Conservation (phyloP, 2,888 invertebrate species). For the Lasioglossum zephyrum region DNA sequence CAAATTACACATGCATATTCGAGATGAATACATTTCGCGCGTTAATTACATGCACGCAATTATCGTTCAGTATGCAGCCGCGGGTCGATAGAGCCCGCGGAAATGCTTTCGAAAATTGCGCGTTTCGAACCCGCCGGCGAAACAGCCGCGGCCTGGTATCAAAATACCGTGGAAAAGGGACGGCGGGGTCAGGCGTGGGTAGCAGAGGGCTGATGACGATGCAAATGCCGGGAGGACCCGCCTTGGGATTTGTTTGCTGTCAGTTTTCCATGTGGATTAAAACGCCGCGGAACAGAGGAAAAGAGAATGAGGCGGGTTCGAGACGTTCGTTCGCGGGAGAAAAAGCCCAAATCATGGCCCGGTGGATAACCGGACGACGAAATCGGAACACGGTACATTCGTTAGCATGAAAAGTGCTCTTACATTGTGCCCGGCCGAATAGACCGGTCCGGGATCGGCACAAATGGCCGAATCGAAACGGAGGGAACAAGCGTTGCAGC, state of each 20-base stretch:
- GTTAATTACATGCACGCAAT: conserved; percentile 35
- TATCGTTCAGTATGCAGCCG: conserved; percentile 1
- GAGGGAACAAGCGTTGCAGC: conserved; percentile 57
- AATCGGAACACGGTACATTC: conserved; percentile 45
- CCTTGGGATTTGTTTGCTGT: conserved; percentile 3
- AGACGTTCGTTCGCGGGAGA: conserved; percentile 10
- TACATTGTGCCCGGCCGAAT: conserved; percentile 56
- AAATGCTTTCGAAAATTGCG: conserved; percentile 28
- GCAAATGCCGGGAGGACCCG: background rate
- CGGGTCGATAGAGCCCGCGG: conserved; percentile 19
- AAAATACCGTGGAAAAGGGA: background rate
- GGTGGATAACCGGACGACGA: conserved; percentile 42
- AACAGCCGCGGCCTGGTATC: conserved; percentile 1
- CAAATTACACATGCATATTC: conserved; percentile 21
- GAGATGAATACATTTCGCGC: conserved; percentile 11
- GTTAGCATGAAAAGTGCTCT: conserved; percentile 68
- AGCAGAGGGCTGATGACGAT: background rate
- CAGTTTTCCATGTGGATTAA: background rate
- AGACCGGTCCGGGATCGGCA: conserved; percentile 50
- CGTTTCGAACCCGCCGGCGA: conserved; percentile 13
- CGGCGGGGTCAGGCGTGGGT: background rate
- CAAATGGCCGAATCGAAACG: conserved; percentile 66
- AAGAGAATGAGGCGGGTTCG: background rate
- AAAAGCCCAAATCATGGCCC: conserved; percentile 40
- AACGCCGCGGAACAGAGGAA: background rate